These are phyloP conservation scores for Synanthedon formicaeformis DNA, from an alignment of 2,888 invertebrate species.

Conservation along the genomic window DNA sequence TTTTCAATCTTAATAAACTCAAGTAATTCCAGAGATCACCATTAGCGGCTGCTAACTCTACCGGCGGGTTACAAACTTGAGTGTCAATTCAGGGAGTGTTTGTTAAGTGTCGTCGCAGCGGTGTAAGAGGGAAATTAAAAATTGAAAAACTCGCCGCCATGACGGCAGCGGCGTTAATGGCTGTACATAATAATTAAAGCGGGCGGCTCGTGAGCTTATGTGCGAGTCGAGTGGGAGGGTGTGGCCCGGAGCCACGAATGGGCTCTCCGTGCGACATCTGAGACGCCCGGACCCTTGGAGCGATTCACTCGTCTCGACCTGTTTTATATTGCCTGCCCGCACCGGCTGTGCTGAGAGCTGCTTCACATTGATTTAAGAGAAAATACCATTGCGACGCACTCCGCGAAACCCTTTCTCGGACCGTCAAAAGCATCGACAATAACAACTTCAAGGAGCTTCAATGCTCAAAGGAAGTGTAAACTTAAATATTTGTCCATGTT, in stretches of 20 bases:
- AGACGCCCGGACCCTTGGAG: conserved; percentile 63
- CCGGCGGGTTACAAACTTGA: conserved; percentile 43
- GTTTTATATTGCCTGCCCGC: conserved; percentile 65
- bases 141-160: conserved; percentile 68
- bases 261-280: conserved; percentile 66
- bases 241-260: conserved; percentile 65
- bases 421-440: conserved; percentile 27
- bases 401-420: conserved; percentile 27
- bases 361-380: conserved; percentile 67
- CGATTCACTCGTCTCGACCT: conserved; percentile 56
- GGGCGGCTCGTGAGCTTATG: conserved; percentile 62
- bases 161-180: conserved; percentile 66
- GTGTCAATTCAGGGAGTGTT: conserved; percentile 51
- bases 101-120: conserved; percentile 40
- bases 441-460: conserved; percentile 15
- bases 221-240: conserved; percentile 67
- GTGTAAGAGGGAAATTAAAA: conserved; percentile 65
- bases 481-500: too few relatives aligned
- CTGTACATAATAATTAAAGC: conserved; percentile 70
- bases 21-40: conserved; percentile 7
- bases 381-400: conserved; percentile 56
- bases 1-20: background rate
- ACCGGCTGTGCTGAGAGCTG: conserved; percentile 52
- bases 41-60: conserved; percentile 7
- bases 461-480: conserved; percentile 5